phyloP scores from a whole-genome alignment of 2,888 invertebrate genomes.

The Pollenia angustigena region DNA sequence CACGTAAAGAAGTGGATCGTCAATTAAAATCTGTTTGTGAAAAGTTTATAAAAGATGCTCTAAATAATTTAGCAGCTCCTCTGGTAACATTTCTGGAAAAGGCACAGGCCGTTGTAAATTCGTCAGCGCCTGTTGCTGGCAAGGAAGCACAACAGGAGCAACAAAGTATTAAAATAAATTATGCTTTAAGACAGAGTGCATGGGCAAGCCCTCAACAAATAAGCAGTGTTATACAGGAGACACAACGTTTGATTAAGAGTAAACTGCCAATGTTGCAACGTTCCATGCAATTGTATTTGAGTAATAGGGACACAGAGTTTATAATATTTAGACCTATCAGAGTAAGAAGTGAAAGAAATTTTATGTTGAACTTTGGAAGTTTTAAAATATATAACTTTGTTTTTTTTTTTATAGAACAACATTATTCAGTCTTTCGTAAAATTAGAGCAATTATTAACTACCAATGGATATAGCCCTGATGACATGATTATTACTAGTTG shows the following conservation, averaged over 20 bases:
- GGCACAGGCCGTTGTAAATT: slow-evolving; percentile 85
- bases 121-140: slow-evolving; percentile 54
- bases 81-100: slow-evolving; percentile 90
- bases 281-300: slow-evolving; percentile 97
- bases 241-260: slow-evolving; percentile 91
- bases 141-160: slow-evolving; percentile 67
- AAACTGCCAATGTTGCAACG: slow-evolving; percentile 92
- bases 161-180: slow-evolving; percentile 77
- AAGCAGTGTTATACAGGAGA: slow-evolving; percentile 89
- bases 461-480: slow-evolving; percentile 91
- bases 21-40: slow-evolving; percentile 96
- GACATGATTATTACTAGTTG: slow-evolving; percentile 93
- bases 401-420: slow-evolving; percentile 87
- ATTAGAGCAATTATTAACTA: slow-evolving; percentile 90
- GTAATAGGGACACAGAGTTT: slow-evolving; percentile 98
- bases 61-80: slow-evolving; percentile 90
- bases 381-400: not conserved
- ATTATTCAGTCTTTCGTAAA: slow-evolving; percentile 95
- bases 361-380: not conserved
- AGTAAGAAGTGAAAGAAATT: slow-evolving; percentile 85
- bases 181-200: slow-evolving; percentile 85
- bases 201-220: slow-evolving; percentile 90
- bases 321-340: slow-evolving; percentile 97
- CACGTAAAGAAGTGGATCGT: slow-evolving; percentile 97
- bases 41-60: slow-evolving; percentile 92